Evolutionary conservation across 2,888 invertebrate species (phyloP), one percentile per base, ranked within the genome.

Genomic region (Tenthredo amoena): DNA sequence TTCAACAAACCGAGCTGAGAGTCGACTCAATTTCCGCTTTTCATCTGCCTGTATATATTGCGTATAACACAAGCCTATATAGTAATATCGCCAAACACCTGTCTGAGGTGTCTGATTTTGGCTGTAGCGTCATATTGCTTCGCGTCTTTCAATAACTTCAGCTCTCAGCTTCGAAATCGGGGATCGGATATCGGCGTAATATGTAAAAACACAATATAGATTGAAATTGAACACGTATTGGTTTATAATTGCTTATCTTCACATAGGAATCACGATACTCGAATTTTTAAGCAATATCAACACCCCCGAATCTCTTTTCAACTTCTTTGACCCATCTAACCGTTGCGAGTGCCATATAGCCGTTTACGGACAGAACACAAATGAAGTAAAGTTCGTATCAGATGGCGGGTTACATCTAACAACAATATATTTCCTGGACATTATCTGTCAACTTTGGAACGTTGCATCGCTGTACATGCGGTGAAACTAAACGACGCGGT

Each of bases 361-460:
- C 21, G 72, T 34, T 68, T 68, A 18, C 6, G 43, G 37, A 43
- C 72, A 21, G 40, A 21, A 43, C 21, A 40, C 21, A 21, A 43
- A 15, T 7, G 62, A 10, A 50, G 40, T 62, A 81, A 81, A 81
- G 81, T 81, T 81, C 3, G 26, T 81, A 81, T 58, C 62, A 31
- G 40, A 81, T 40, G 26, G 50, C n/a, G 12, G 43, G 18, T 62
- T 21, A 62, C 37, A 81, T 37, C 37, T 40, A 21, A 81, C 58
- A 81, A 81, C 81, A 81, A 81, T 81, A 58, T 40, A 62, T 81
- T 81, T 81, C 81, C 81, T 40, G 81, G 12, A 62, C 81, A 81
- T 62, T 62, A 26, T 81, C 68, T 34, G 40, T 81, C 40, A 58
- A 58, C 62, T 21, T 62, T 81, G 37, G 5, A 58, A 37, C 81